Conservation (phyloP, 2,888 invertebrate species). For the Nymphalis c-album region DNA sequence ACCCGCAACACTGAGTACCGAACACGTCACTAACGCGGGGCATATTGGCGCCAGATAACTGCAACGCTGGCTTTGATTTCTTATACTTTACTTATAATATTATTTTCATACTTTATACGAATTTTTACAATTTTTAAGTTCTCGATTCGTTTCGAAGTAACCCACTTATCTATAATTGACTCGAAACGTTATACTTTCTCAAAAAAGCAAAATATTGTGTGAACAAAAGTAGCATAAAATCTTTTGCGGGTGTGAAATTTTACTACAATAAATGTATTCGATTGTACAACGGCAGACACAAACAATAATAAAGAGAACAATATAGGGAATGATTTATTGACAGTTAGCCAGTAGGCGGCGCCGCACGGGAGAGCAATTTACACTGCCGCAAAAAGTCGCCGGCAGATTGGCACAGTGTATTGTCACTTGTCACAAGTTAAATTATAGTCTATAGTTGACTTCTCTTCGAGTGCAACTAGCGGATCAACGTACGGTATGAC, state of each 20-base stretch:
- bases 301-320: conserved; percentile 42
- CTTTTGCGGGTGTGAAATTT: conserved; percentile 11
- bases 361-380: conserved; percentile 61
- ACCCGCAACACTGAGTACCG: conserved; percentile 49
- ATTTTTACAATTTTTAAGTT: not conserved
- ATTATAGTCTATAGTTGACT: conserved; percentile 20
- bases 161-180: not conserved
- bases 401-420: conserved; percentile 29
- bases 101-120: not conserved
- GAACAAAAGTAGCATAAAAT: conserved; percentile 10
- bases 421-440: conserved; percentile 30
- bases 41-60: conserved; percentile 43
- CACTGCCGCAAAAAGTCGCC: conserved; percentile 57
- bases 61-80: conserved; percentile 20
- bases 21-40: conserved; percentile 44
- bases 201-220: not conserved
- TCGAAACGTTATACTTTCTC: conserved; percentile 1
- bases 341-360: conserved; percentile 55
- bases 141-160: too few relatives aligned
- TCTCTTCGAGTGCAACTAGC: conserved; percentile 16
- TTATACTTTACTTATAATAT: not conserved
- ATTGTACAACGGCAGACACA: conserved; percentile 26
- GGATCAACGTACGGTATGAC: conserved; percentile 39
- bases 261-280: conserved; percentile 19
- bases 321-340: conserved; percentile 60